Percentiles rank a stretch among this genome's conserved stretches.
phyloP scores from a whole-genome alignment of 2,888 invertebrate genomes.

The Diadegma fenestrale region DNA sequence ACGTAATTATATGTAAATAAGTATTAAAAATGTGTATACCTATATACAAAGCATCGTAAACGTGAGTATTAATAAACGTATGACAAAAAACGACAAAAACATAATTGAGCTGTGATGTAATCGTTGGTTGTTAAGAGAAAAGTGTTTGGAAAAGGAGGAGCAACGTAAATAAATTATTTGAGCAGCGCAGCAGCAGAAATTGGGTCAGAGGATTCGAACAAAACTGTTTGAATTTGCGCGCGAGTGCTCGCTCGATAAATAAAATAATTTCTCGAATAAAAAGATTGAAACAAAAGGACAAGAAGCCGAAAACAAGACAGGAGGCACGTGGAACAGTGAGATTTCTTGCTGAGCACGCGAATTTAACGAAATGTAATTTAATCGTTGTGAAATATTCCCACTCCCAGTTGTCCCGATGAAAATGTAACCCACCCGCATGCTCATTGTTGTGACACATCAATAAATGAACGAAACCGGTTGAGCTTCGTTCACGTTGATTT shows the following conservation, averaged over 20 bases:
- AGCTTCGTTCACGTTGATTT: slow-evolving; percentile 49
- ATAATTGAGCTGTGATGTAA: slow-evolving; percentile 82
- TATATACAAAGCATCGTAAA: slow-evolving; percentile 30
- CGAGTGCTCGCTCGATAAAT: slow-evolving; percentile 38
- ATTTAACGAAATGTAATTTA: slow-evolving; percentile 62
- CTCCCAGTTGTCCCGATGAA: slow-evolving; percentile 67
- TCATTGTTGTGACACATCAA: slow-evolving; percentile 82
- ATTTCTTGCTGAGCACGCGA: slow-evolving; percentile 55
- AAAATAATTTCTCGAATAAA: neutral
- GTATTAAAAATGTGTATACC: slow-evolving; percentile 33
- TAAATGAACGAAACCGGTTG: slow-evolving; percentile 69
- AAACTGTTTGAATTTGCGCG: slow-evolving; percentile 39
- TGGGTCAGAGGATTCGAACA: slow-evolving; percentile 22
- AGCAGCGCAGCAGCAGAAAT: slow-evolving; percentile 21
- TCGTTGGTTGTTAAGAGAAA: slow-evolving; percentile 64
- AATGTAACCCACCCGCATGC: slow-evolving; percentile 81
- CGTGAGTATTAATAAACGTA: slow-evolving; percentile 33
- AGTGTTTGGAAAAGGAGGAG: slow-evolving; percentile 41
- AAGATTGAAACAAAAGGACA: neutral
- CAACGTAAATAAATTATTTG: slow-evolving; percentile 28
- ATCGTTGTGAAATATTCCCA: slow-evolving; percentile 74
- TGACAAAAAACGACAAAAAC: slow-evolving; percentile 71
- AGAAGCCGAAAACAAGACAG: neutral
- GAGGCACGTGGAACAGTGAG: slow-evolving; percentile 21
- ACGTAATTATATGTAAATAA: slow-evolving; percentile 28